phyloP scores from a whole-genome alignment of 2,888 invertebrate species.

The Diaperis boleti region DNA sequence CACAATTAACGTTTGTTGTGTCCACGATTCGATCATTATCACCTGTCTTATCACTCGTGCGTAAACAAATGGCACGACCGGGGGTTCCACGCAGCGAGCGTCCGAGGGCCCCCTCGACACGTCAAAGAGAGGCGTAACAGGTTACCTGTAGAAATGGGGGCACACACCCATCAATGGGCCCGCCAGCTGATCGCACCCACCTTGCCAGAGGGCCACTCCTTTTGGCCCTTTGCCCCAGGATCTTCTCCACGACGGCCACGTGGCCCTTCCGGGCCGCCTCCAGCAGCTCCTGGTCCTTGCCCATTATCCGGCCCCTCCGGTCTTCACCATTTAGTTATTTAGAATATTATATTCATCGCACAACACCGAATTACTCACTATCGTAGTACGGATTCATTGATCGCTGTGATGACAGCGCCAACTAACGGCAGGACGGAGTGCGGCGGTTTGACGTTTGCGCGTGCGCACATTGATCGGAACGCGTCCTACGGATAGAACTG shows the following conservation, averaged over 20 bases:
- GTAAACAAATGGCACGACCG: no score
- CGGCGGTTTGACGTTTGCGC: no score
- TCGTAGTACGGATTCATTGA: constrained; percentile 80
- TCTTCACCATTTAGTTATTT: constrained; percentile 58
- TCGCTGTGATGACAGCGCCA: constrained; percentile 73
- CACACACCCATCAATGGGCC: no score
- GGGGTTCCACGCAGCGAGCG: no score
- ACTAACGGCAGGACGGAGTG: constrained; percentile 40
- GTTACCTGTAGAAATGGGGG: constrained; percentile 34
- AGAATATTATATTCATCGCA: constrained; percentile 61
- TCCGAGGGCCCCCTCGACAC: no score
- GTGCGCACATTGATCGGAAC: constrained; percentile 23
- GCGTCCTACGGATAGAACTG: no score
- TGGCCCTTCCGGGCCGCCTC: constrained; percentile 96
- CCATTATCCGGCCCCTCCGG: constrained; percentile 72
- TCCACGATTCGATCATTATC: no score
- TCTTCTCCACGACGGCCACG: constrained; percentile 88
- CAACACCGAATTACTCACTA: constrained; percentile 67
- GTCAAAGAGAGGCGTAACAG: constrained; percentile 41
- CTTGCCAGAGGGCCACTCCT: constrained; percentile 95
- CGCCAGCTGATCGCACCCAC: constrained; percentile 71
- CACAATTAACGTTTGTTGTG: no score
- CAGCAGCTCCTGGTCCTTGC: constrained; percentile 96
- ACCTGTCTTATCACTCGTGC: no score
- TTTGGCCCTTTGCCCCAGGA: constrained; percentile 88